A percentile compares a stretch with the other conserved stretches of the same genome.
Conservation (phyloP, 35 echinoderm and acorn worm genomes). For the Diadema setosum region DNA sequence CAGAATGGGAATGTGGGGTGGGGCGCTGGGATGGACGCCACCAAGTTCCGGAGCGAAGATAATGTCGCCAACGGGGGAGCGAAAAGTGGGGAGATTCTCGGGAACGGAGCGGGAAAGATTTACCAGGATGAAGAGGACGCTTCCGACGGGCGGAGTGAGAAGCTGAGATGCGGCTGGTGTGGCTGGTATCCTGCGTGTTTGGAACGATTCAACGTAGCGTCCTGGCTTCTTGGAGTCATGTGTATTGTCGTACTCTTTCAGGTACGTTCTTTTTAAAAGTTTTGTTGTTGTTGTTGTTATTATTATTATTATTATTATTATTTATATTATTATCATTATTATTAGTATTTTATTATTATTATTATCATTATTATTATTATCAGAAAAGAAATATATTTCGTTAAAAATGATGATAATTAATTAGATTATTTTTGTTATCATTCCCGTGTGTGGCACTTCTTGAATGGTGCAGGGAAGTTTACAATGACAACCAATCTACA, state of each 20-base stretch:
- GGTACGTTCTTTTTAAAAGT: not conserved
- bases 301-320: not conserved
- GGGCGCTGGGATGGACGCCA: too few relatives aligned
- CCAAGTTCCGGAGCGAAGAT: too few relatives aligned
- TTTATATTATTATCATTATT: not conserved
- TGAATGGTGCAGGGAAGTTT: too few relatives aligned
- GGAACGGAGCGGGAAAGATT: not conserved
- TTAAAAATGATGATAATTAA: too few relatives aligned
- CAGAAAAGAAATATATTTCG: too few relatives aligned
- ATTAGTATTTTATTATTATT: not conserved
- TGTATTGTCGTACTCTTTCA: slow-evolving; percentile 4
- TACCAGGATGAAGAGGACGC: not conserved
- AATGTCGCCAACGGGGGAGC: not conserved
- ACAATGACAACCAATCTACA: too few relatives aligned
- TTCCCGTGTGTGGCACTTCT: too few relatives aligned
- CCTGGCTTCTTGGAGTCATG: slow-evolving; percentile 12
- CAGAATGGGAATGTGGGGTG: not conserved
- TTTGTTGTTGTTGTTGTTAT: not conserved
- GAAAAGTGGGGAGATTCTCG: not conserved
- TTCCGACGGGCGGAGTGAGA: not conserved
- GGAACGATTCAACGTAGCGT: slow-evolving; percentile 28
- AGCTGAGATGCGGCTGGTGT: slow-evolving; percentile 15
- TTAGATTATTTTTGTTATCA: too few relatives aligned
- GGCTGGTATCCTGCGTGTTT: slow-evolving; percentile 18
- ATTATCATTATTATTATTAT: too few relatives aligned